A percentile compares a stretch with the other conserved stretches of the same genome.
phyloP scores from a whole-genome alignment of 2,888 invertebrate species.

The Lycophotia porphyrea region DNA sequence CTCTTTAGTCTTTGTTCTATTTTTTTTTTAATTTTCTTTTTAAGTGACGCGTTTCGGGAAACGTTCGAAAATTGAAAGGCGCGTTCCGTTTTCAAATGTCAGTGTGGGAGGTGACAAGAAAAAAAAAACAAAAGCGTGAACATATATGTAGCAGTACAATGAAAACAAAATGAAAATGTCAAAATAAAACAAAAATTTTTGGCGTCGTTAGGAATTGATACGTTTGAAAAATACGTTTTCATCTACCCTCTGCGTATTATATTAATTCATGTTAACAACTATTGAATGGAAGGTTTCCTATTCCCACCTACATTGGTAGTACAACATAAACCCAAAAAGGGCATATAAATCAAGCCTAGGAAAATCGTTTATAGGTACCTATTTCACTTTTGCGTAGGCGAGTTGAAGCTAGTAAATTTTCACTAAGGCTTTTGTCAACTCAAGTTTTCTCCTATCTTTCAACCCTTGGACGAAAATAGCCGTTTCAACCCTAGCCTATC shows the following conservation, averaged over 20 bases:
- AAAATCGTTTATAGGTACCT: conserved; percentile 17
- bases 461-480: conserved; percentile 3
- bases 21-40: neutral
- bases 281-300: neutral
- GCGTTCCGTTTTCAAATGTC: conserved; percentile 34
- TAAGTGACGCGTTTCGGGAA: neutral
- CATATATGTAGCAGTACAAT: neutral
- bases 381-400: conserved; percentile 30
- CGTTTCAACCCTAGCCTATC: conserved; percentile 8
- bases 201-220: neutral
- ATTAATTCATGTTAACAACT: neutral
- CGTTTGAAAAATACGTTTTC: neutral
- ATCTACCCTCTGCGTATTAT: neutral
- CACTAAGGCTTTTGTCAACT: conserved; percentile 20
- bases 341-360: neutral
- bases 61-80: conserved; percentile 19
- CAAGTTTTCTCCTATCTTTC: conserved; percentile 15
- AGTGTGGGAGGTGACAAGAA: neutral
- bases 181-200: conserved; percentile 7
- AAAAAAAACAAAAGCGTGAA: conserved; percentile 13
- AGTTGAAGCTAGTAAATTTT: neutral
- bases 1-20: conserved; percentile 26
- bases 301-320: neutral
- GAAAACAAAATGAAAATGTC: conserved; percentile 13
- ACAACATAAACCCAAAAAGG: conserved; percentile 1